Evolutionary conservation across 1,140 invertebrate genomes (phyloP).

Genomic region (Sinella curviseta): DNA sequence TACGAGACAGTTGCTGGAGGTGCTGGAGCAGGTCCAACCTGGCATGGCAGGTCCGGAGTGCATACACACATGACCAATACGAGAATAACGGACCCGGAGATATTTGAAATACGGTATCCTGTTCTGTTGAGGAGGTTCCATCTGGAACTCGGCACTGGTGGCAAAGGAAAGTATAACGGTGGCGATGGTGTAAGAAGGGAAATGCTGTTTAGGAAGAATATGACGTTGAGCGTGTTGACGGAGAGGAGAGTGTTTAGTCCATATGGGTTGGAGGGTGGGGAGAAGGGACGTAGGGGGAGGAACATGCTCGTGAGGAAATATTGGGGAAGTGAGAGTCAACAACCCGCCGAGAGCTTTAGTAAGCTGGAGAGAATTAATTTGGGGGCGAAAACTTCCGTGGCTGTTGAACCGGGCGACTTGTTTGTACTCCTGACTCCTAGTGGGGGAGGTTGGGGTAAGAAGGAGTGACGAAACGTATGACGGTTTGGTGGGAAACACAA

Average conservation of each 20-base stretch:
- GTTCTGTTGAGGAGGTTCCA: constrained; percentile 84
- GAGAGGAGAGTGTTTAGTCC: constrained; percentile 81
- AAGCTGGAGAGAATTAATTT: constrained; percentile 80
- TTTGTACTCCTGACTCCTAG: not conserved
- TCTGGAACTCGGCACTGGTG: constrained; percentile 78
- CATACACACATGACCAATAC: constrained; percentile 99
- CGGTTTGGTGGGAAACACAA: too few relatives aligned
- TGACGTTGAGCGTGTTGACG: constrained; percentile 89
- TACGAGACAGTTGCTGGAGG: constrained; percentile 99
- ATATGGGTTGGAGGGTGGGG: constrained; percentile 30
- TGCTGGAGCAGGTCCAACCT: constrained; percentile 90
- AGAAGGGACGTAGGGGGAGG: constrained; percentile 28
- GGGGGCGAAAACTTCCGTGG: constrained; percentile 80
- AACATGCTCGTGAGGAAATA: constrained; percentile 34
- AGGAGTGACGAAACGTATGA: too few relatives aligned
- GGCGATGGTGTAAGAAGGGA: constrained; percentile 90
- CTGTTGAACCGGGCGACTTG: constrained; percentile 70
- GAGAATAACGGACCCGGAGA: constrained; percentile 90
- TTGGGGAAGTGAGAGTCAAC: constrained; percentile 61
- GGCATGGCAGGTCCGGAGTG: constrained; percentile 85
- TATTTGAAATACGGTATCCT: constrained; percentile 91
- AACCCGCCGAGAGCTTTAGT: too few relatives aligned
- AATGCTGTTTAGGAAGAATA: constrained; percentile 79
- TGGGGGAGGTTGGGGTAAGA: not conserved
- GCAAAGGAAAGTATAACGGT: constrained; percentile 71